Evolutionary conservation across 2,797 vertebrate genomes (phyloP), one percentile per base, ranked within the genome.

Genomic region (Acanthopagrus latus): DNA sequence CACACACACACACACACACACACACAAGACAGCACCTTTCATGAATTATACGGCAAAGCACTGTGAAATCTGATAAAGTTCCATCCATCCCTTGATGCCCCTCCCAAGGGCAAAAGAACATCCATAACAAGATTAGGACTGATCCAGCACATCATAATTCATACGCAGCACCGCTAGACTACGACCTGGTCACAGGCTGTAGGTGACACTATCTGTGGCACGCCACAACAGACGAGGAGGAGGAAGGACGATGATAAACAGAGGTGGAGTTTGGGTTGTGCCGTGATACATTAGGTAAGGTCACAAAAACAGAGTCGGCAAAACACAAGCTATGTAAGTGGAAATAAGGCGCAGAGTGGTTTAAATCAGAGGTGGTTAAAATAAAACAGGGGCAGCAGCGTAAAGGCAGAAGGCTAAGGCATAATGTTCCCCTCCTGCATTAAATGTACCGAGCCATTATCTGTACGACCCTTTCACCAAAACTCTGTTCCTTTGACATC

Each of bases 51-150:
- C 83, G 87, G 90, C 78, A 74, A 87, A 87, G 94, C 84, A 68
- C 86, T 46, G 76, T 89, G 88, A 91, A 94, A 95, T 95, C 94
- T 92, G 94, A 96, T 95, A 93, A 94, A 90, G 89, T 89, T 82
- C 73, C 83, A 85, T 89, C 87, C 83, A 89, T 91, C 89, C 76
- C 83, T 82, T 83, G 78, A 86, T 89, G 90, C 81, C 82, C 86
- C 89, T 86, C 89, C 85, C 95, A 96, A 95, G 95, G 95, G 94
- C 93, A 87, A 87, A 82, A 83, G 80, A 93, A 94, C 93, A 94
- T 92, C 88, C 88, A 90, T 95, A 95, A 95, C 90, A 92, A 94
- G 94, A 95, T 96, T 95, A 95, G 87, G 78, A 92, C 78, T 74
- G 90, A 94, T 93, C 89, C 84, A 83, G 87, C 83, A 89, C 82